These are phyloP conservation scores for Rhinogobio ventralis DNA, from an alignment of 2,797 vertebrate genomes.

Conservation along the genomic window DNA sequence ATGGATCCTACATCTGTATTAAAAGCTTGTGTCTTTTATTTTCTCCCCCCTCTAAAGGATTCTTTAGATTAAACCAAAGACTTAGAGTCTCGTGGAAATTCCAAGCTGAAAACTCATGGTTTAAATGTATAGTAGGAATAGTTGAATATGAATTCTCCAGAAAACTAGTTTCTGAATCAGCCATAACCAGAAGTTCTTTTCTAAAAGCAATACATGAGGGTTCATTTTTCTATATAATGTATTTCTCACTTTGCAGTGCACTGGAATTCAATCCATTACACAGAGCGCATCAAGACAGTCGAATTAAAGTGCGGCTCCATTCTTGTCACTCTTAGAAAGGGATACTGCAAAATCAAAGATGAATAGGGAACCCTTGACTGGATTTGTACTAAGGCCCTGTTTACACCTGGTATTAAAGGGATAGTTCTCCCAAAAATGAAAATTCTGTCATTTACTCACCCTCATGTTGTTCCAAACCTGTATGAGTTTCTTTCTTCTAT, in stretches of 20 bases:
- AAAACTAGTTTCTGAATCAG: constrained; percentile 4
- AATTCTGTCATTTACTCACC: no score
- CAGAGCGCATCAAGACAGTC: constrained; percentile 1
- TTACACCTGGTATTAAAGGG: no score
- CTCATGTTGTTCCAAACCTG: no score
- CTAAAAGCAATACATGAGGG: constrained; percentile 20
- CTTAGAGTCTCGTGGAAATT: neutral
- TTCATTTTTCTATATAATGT: neutral
- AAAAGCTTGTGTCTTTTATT: constrained; percentile 37
- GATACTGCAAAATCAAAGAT: constrained; percentile 57
- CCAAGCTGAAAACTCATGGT: neutral
- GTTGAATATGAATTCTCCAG: neutral
- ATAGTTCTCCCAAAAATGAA: no score
- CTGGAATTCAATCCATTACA: neutral
- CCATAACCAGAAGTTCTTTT: constrained; percentile 17
- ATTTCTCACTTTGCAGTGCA: constrained; percentile 7
- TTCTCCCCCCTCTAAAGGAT: neutral
- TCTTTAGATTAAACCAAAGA: neutral
- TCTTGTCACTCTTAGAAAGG: constrained; percentile 36
- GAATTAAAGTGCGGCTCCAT: constrained; percentile 7
- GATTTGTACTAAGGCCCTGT: constrained; percentile 63
- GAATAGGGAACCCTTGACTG: constrained; percentile 64
- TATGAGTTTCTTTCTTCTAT: no score
- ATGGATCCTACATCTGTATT: constrained; percentile 57
- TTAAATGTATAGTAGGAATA: neutral